A percentile compares a stretch with the other conserved stretches of the same genome.
Evolutionary conservation across 2,113 vertebrate species (phyloP).

Genomic region (Narcine bancroftii): DNA sequence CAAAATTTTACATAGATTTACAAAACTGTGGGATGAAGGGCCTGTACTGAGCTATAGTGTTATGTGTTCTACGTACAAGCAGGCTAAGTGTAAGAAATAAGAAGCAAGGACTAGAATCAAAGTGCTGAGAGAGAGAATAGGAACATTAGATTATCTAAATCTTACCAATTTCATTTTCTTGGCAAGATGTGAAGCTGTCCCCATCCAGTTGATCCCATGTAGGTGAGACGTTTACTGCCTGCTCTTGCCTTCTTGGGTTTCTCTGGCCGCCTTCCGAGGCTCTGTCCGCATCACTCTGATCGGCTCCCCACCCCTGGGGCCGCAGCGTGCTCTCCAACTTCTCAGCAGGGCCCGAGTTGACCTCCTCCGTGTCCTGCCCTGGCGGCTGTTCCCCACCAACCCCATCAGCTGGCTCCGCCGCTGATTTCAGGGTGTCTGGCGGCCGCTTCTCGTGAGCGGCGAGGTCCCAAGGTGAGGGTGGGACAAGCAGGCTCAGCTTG

Average conservation of each 20-base stretch:
- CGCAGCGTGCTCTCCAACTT: constrained; percentile 45
- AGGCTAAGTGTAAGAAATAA: too few relatives aligned
- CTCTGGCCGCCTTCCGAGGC: constrained; percentile 41
- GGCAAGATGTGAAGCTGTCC: neutral
- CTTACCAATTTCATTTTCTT: neutral
- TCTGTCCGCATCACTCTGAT: constrained; percentile 36
- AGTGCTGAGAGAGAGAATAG: too few relatives aligned
- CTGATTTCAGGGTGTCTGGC: neutral
- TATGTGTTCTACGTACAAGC: too few relatives aligned
- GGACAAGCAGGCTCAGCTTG: constrained; percentile 66
- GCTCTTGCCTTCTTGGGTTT: constrained; percentile 45
- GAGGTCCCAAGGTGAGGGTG: constrained; percentile 44
- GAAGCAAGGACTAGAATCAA: too few relatives aligned
- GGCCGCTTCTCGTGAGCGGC: constrained; percentile 14
- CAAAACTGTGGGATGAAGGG: too few relatives aligned
- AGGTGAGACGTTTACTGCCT: neutral
- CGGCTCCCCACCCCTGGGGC: neutral
- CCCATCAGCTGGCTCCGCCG: neutral
- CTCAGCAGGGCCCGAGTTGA: constrained; percentile 49
- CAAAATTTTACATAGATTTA: too few relatives aligned
- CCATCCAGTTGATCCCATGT: neutral
- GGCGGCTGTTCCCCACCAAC: neutral
- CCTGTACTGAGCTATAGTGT: too few relatives aligned
- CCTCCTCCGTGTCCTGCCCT: constrained; percentile 43
- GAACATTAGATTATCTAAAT: neutral